Base-by-base conservation (phyloP, 2,888 invertebrate species). In the Pocota personata region DNA sequence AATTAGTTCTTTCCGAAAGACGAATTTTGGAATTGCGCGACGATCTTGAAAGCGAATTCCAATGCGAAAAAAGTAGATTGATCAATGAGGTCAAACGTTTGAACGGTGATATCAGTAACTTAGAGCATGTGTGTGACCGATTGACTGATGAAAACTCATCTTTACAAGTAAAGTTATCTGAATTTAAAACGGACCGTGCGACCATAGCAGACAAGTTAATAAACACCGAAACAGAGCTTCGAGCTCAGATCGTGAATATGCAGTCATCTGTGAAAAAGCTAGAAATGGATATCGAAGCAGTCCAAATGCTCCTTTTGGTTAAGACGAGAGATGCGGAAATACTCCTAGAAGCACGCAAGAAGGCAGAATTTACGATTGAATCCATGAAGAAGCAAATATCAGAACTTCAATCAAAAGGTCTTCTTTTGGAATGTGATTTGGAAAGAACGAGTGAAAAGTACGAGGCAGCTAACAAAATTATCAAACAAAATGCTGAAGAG, bases 41-140 rank as follows among this genome's bases (percentile, higher is more conserved):
- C n/a, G 57, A 87, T 43, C n/a, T 89, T 1, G 50, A 79, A 19
- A 75, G 52, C 10, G 88, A 88, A 32, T 76, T 75, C 1, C 16
- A 77, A 43, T 75, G 86, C 10, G 14, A 78, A 3, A 83, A 86
- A 27, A 88, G 71, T 12, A 78, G 86, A 40, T 48, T 88, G 4
- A 57, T 46, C 0, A 86, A 87, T n/a, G 87, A 89, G 30, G 69
- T 88, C 0, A 82, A 87, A n/a, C 88, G 87, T 6, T 72, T 90
- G 3, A 79, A 87, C 10, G 87, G 79, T 0, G 87, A 89, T 12
- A 57, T 89, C 0, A 43, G 50, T 5, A 88, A 87, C 37, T 16
- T 90, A 10, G 87, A 89, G 35, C 67, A 88, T 5, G 79, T 88
- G 4, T 89, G 88, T 30, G 89, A 89, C n/a, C 69, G 83, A 52